Conservation (phyloP, 1,140 invertebrate genomes). For the Platyscapa corneri region DNA sequence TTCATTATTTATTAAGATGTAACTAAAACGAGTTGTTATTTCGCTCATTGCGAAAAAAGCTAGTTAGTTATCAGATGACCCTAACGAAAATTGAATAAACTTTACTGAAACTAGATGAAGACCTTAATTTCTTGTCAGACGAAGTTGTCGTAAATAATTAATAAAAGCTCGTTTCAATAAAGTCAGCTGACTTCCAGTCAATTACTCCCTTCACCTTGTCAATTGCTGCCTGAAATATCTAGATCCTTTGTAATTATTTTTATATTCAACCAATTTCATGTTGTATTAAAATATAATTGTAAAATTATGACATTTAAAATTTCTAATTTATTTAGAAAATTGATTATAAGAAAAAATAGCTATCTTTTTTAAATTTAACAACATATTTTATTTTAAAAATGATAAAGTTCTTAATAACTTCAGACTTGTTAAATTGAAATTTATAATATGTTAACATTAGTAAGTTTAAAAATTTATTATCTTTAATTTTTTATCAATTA, state of each 20-base stretch:
- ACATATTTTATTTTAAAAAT: too few species aligned
- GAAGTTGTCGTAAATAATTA: constrained; percentile 38
- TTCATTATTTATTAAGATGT: too few species aligned
- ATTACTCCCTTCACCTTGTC: constrained; percentile 18
- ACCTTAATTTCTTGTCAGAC: constrained; percentile 23
- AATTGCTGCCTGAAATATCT: neutral
- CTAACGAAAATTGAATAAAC: too few species aligned
- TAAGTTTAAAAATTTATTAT: too few species aligned
- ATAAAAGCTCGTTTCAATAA: constrained; percentile 33
- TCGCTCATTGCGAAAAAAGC: too few species aligned
- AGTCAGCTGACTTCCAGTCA: neutral
- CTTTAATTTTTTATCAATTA: neutral
- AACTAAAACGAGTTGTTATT: too few species aligned
- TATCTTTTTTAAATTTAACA: too few species aligned
- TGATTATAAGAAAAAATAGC: too few species aligned
- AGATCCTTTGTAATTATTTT: neutral
- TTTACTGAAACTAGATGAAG: constrained; percentile 22
- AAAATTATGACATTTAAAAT: neutral
- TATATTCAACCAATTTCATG: neutral
- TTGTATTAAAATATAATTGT: neutral
- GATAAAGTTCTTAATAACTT: too few species aligned
- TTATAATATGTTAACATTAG: too few species aligned
- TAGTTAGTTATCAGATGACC: too few species aligned
- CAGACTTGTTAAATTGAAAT: too few species aligned
- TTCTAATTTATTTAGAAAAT: neutral